These are phyloP conservation scores for Cacoxenus indagator DNA, from an alignment of 2,888 invertebrate species.

Conservation along the genomic window DNA sequence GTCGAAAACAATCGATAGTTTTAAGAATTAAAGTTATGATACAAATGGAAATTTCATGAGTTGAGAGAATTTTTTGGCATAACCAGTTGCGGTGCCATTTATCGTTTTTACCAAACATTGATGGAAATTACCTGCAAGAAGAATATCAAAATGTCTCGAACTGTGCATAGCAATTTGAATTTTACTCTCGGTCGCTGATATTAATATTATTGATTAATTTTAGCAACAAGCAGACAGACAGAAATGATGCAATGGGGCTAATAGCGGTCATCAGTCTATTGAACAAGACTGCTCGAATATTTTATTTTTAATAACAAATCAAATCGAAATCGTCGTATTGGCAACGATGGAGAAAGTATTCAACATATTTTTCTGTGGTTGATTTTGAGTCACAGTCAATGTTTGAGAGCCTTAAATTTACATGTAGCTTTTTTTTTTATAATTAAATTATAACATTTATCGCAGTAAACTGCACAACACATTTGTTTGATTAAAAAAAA, in stretches of 20 bases:
- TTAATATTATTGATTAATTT: constrained; percentile 16
- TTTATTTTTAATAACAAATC: constrained; percentile 1
- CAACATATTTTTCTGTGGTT: too few relatives aligned
- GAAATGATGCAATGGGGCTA: not conserved
- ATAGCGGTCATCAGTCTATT: constrained; percentile 7
- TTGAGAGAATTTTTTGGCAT: too few relatives aligned
- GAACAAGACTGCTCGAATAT: constrained; percentile 9
- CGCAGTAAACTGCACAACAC: too few relatives aligned
- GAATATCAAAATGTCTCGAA: not conserved
- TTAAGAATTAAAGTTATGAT: too few relatives aligned
- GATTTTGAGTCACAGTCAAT: too few relatives aligned
- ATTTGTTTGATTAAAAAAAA: too few relatives aligned
- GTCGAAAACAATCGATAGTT: too few relatives aligned
- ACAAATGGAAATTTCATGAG: too few relatives aligned
- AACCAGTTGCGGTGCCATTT: not conserved
- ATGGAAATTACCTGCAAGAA: not conserved
- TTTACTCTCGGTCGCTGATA: not conserved
- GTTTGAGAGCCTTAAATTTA: too few relatives aligned
- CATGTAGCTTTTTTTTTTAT: too few relatives aligned
- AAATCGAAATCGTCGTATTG: not conserved
- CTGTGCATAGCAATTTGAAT: constrained; percentile 4
- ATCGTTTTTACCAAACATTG: not conserved
- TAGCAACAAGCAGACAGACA: not conserved
- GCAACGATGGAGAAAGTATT: not conserved
- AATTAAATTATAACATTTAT: too few relatives aligned